Base-by-base conservation (phyloP, 2,888 invertebrate genomes). In the Neuroscelio doddi region DNA sequence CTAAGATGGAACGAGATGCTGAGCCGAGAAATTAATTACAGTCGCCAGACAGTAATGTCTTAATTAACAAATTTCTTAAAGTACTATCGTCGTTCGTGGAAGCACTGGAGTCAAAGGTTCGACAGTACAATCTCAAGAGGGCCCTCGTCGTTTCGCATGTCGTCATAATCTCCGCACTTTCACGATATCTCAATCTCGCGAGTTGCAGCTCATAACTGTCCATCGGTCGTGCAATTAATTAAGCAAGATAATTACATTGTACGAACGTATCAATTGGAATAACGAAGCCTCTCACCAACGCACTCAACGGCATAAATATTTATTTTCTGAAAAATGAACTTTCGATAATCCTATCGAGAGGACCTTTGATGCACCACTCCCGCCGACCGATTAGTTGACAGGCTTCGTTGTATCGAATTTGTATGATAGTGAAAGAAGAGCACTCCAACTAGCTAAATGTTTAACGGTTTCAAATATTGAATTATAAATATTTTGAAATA, bases 241-340 rank as follows among this genome's bases (percentile, higher is more conserved):
- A 61, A 65, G 49, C 61, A 17, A 39, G 65, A 61, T 65, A 57
- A 65, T 61, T 65, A 30, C 61, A 57, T 57, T 57, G 57, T 61
- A 57, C 61, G 61, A 65, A 56, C 47, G 17, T 27, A 57, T 47
- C 59, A 52, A 45, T 53, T 51, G 56, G 21, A 65, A 65, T 65
- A 65, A 61, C 61, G 61, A 49, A 61, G 14, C 34, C 12, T 12
- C 34, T 34, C 34, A 34, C 21, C 21, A 5, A 5, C 21, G 46
- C 55, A 42, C 57, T 58, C 46, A 50, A 58, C 39, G 61, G 56
- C 57, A 34, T 56, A 50, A 65, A 65, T 61, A 65, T 65, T 65
- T 65, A 65, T 65, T 57, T 47, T 34, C 45, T 49, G 65, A 65
- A 61, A 61, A 64, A 65, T 61, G 57, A 45, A 61, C 57, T 52